phyloP scores from a whole-genome alignment of 1,140 invertebrate genomes.

The Phymorhynchus buccinoides region DNA sequence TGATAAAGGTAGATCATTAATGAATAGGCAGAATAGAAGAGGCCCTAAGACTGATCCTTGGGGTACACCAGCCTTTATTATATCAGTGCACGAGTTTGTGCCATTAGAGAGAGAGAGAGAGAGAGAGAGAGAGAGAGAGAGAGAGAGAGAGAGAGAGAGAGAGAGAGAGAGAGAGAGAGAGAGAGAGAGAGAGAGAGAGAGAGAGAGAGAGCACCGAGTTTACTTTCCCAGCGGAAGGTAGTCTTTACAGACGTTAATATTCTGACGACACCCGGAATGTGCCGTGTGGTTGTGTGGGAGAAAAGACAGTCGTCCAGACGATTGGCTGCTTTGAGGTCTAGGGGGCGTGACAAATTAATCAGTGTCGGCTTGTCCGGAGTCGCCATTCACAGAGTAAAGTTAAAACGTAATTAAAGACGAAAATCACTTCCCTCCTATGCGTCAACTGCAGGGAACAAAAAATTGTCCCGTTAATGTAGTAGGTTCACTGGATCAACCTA shows the following conservation, averaged over 20 bases:
- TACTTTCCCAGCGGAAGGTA: not conserved
- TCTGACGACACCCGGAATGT: not conserved
- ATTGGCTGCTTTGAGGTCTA: not conserved
- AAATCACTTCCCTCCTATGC: slow-evolving; percentile 10
- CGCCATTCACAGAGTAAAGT: not conserved
- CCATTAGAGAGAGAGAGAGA: too few species aligned
- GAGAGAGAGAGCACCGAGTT: not conserved
- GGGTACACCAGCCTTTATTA: too few species aligned
- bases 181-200: too few species aligned
- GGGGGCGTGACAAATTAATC: slow-evolving; percentile 26
- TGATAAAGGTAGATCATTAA: too few species aligned
- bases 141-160: too few species aligned
- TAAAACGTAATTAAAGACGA: slow-evolving; percentile 15
- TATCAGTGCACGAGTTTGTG: too few species aligned
- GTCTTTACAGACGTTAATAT: slow-evolving; percentile 1
- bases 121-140: too few species aligned
- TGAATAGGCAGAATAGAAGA: too few species aligned
- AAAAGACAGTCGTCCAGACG: not conserved
- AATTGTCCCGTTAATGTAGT: too few species aligned
- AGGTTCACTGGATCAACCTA: not conserved
- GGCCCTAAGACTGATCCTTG: too few species aligned
- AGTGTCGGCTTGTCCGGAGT: not conserved
- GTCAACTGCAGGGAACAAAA: too few species aligned
- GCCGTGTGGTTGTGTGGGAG: not conserved
- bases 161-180: too few species aligned